phyloP scores from a whole-genome alignment of 2,113 vertebrate species.

The Grantiella picta region DNA sequence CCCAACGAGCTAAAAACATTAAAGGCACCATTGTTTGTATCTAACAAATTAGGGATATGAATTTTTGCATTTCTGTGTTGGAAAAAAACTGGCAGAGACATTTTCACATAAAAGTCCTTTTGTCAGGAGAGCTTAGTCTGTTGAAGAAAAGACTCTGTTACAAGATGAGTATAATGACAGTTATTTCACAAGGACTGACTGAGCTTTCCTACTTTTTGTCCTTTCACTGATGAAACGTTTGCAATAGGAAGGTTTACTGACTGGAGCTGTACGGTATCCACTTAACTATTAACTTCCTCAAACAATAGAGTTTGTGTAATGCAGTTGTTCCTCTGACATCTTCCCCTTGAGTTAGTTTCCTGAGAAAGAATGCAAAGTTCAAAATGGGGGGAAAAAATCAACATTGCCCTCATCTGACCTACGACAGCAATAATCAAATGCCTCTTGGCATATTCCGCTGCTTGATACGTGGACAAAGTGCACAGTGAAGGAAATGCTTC shows the following conservation, averaged over 20 bases:
- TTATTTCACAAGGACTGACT: background rate
- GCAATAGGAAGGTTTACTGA: background rate
- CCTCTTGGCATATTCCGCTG: background rate
- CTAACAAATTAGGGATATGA: background rate
- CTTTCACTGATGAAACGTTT: background rate
- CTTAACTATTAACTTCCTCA: background rate
- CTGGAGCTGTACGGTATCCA: background rate
- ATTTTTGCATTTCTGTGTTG: background rate
- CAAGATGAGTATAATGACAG: background rate
- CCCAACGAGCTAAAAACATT: background rate
- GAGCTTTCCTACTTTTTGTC: background rate
- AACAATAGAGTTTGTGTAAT: background rate
- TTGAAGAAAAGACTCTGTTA: background rate
- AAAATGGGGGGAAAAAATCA: background rate
- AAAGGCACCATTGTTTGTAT: background rate
- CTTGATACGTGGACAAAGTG: background rate
- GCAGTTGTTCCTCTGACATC: background rate
- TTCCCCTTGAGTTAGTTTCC: background rate
- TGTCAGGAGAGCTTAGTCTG: background rate
- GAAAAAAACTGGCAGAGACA: background rate
- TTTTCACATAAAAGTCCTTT: constrained; percentile 34
- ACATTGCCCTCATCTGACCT: background rate
- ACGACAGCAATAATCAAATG: background rate
- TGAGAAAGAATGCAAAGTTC: background rate
- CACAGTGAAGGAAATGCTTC: background rate